A percentile compares a stretch with the other conserved stretches of the same genome.
These are phyloP conservation scores for Atopsyche davidsoni DNA, from an alignment of 1,140 invertebrate species.

Conservation along the genomic window DNA sequence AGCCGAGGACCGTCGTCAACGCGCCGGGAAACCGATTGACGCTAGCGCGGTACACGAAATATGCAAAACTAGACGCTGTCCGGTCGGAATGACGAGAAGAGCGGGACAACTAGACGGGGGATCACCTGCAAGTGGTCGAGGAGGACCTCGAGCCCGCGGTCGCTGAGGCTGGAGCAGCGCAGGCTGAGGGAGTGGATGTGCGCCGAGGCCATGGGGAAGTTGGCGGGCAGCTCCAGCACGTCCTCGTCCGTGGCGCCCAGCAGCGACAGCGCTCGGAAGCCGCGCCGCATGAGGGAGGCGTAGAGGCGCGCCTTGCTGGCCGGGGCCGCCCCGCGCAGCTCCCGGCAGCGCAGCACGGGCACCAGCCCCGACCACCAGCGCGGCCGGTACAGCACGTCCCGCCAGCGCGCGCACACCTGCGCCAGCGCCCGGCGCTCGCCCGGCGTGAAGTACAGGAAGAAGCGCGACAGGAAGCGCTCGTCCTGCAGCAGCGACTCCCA, in stretches of 20 bases:
- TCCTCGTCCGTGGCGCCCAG: constrained; percentile 84
- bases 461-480: constrained; percentile 73
- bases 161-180: constrained; percentile 80
- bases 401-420: constrained; percentile 79
- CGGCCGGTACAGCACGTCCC: constrained; percentile 78
- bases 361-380: constrained; percentile 78
- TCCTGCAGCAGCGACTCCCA: constrained; percentile 76
- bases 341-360: constrained; percentile 76
- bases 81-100: no score
- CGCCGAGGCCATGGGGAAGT: constrained; percentile 75
- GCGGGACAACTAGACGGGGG: no score
- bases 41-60: no score
- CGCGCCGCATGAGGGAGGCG: constrained; percentile 73
- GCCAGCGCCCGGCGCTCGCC: constrained; percentile 71
- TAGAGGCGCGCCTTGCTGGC: constrained; percentile 69
- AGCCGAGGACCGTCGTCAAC: no score
- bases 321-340: constrained; percentile 60
- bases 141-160: constrained; percentile 78
- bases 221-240: constrained; percentile 77
- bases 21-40: no score
- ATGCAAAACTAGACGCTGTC: no score
- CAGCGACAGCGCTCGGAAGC: constrained; percentile 78
- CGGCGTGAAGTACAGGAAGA: constrained; percentile 81
- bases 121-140: constrained; percentile 78
- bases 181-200: constrained; percentile 76